Percentiles rank a stretch among this genome's conserved stretches.
Conservation (phyloP, 2,888 invertebrate species). For the Acrocyrtus sp. region DNA sequence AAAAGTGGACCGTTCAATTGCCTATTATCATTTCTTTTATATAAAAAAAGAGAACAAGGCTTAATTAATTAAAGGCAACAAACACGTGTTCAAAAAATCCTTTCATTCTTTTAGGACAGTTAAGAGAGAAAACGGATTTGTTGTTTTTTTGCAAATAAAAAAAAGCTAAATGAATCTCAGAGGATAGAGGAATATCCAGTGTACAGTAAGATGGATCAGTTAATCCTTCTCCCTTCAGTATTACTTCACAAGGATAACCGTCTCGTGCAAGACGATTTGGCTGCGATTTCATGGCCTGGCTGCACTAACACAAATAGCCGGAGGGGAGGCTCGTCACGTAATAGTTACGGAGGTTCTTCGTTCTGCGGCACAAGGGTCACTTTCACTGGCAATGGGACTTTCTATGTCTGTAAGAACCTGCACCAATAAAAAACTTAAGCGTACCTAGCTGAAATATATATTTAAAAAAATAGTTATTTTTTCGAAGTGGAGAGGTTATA, state of each 20-base stretch:
- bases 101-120: background rate
- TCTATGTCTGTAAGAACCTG: conserved; percentile 63
- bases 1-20: too few relatives aligned
- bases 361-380: conserved; percentile 51
- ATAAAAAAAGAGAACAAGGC: too few relatives aligned
- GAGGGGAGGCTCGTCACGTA: background rate
- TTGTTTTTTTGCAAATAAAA: background rate
- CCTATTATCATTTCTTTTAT: too few relatives aligned
- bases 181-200: background rate
- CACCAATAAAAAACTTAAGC: too few relatives aligned
- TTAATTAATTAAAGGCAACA: too few relatives aligned
- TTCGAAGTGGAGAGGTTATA: too few relatives aligned
- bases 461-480: too few relatives aligned
- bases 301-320: conserved; percentile 12
- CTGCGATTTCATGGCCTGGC: conserved; percentile 56
- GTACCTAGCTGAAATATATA: too few relatives aligned
- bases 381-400: conserved; percentile 62
- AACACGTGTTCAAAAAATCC: too few relatives aligned
- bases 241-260: conserved; percentile 56
- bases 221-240: conserved; percentile 61
- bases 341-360: conserved; percentile 14
- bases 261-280: conserved; percentile 54
- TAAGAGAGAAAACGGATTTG: background rate
- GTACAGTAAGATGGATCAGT: conserved; percentile 63
- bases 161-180: background rate